These are phyloP conservation scores for Coboldia fuscipes DNA, from an alignment of 1,140 invertebrate genomes.

Conservation along the genomic window DNA sequence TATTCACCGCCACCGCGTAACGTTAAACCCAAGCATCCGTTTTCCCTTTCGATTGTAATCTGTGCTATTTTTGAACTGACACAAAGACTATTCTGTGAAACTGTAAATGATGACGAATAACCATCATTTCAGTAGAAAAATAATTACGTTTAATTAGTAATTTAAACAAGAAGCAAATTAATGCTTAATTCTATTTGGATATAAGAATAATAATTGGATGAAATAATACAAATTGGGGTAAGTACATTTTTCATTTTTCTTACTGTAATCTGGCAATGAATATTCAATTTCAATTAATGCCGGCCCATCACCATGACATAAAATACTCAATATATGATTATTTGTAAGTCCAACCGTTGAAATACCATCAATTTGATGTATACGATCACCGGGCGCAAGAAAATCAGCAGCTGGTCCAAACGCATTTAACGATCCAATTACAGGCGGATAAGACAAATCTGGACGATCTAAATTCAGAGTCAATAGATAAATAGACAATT, in stretches of 20 bases:
- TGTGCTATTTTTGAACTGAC: constrained; percentile 51
- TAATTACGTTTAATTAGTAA: too few relatives aligned
- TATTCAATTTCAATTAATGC: constrained; percentile 65
- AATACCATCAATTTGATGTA: constrained; percentile 63
- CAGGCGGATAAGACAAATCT: constrained; percentile 20
- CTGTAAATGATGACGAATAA: too few relatives aligned
- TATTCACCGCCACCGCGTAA: constrained; percentile 57
- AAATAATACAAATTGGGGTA: background rate
- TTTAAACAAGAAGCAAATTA: too few relatives aligned
- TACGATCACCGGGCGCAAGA: constrained; percentile 49
- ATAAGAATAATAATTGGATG: background rate
- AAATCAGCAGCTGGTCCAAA: constrained; percentile 20
- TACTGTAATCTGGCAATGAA: constrained; percentile 53
- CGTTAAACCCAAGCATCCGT: constrained; percentile 72
- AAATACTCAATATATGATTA: constrained; percentile 50
- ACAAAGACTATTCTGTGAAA: constrained; percentile 36
- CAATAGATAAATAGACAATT: too few relatives aligned
- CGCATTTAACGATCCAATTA: constrained; percentile 17
- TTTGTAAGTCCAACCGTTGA: constrained; percentile 50
- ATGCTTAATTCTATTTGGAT: background rate
- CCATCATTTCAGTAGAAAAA: too few relatives aligned
- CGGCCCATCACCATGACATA: constrained; percentile 49
- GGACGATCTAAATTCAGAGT: constrained; percentile 16
- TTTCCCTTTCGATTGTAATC: constrained; percentile 56
- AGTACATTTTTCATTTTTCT: constrained; percentile 10